A percentile compares a stretch with the other conserved stretches of the same genome.
phyloP scores from a whole-genome alignment of 2,888 invertebrate genomes.

The Parelbella ahira region DNA sequence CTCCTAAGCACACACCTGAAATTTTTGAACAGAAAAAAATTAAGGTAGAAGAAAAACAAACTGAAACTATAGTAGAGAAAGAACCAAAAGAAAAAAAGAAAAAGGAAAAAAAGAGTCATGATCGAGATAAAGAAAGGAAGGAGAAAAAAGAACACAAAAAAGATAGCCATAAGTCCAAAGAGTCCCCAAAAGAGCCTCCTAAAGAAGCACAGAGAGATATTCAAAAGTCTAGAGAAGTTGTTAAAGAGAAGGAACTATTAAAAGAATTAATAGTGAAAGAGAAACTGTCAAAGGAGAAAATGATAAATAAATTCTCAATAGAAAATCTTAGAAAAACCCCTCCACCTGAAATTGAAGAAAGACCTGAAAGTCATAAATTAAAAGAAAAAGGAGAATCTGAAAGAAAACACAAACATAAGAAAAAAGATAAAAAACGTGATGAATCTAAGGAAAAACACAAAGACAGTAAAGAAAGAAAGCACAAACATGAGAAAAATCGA shows the following conservation, averaged over 20 bases:
- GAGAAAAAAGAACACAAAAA: constrained; percentile 80
- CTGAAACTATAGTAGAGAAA: constrained; percentile 77
- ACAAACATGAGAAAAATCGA: constrained; percentile 78
- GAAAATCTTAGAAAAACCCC: constrained; percentile 74
- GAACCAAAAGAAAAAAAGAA: constrained; percentile 79
- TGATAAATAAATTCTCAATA: constrained; percentile 69
- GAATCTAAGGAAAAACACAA: constrained; percentile 83
- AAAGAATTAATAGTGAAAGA: constrained; percentile 62
- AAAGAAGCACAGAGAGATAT: constrained; percentile 56
- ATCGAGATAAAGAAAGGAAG: constrained; percentile 82
- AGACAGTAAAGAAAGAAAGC: constrained; percentile 76
- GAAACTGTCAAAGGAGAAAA: constrained; percentile 62
- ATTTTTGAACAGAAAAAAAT: constrained; percentile 54
- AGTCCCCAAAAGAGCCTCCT: constrained; percentile 61
- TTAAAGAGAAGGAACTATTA: constrained; percentile 55
- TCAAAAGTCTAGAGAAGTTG: constrained; percentile 52
- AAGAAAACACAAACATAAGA: constrained; percentile 82
- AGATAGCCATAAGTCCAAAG: constrained; percentile 73
- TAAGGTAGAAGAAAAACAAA: constrained; percentile 73
- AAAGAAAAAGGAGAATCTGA: constrained; percentile 77
- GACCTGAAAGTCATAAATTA: constrained; percentile 57
- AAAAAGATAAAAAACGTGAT: constrained; percentile 83
- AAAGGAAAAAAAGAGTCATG: constrained; percentile 83
- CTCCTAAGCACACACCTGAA: constrained; percentile 52
- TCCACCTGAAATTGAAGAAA: constrained; percentile 59